phyloP scores from a whole-genome alignment of 1,140 invertebrate species.

The Ganaspis sp. region DNA sequence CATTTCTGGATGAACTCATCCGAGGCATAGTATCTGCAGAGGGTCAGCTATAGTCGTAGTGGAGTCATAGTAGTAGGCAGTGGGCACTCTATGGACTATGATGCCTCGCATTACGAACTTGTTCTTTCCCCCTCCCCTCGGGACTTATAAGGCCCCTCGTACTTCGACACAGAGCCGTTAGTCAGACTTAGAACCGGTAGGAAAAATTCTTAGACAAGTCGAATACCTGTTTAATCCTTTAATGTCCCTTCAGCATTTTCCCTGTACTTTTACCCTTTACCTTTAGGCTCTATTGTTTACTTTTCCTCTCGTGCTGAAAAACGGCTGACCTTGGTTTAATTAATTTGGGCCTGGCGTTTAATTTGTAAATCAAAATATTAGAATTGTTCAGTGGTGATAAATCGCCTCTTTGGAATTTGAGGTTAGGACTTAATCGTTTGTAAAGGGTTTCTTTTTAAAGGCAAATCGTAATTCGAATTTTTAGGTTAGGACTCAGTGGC shows the following conservation, averaged over 20 bases:
- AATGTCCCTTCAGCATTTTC: not conserved
- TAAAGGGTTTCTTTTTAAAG: no score
- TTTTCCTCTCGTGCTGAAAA: no score
- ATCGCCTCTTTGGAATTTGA: no score
- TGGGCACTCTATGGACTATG: not conserved
- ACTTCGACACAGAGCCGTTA: slow-evolving; percentile 29
- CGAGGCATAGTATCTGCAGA: not conserved
- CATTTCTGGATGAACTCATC: slow-evolving; percentile 22
- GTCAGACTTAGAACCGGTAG: slow-evolving; percentile 12
- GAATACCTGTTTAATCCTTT: slow-evolving; percentile 14
- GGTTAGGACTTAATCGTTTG: no score
- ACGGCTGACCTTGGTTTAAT: no score
- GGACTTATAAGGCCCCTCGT: slow-evolving; percentile 13
- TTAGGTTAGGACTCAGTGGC: no score
- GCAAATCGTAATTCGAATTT: no score
- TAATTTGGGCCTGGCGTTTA: no score
- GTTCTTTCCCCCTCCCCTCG: slow-evolving; percentile 13
- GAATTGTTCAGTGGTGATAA: no score
- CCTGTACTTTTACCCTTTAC: not conserved
- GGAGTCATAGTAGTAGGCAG: not conserved
- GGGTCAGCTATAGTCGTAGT: not conserved
- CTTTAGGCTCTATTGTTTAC: no score
- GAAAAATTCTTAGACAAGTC: slow-evolving; percentile 22
- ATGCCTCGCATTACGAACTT: slow-evolving; percentile 8
- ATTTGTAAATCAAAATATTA: no score